phyloP scores from a whole-genome alignment of 2,113 vertebrate species.

The Uria lomvia region DNA sequence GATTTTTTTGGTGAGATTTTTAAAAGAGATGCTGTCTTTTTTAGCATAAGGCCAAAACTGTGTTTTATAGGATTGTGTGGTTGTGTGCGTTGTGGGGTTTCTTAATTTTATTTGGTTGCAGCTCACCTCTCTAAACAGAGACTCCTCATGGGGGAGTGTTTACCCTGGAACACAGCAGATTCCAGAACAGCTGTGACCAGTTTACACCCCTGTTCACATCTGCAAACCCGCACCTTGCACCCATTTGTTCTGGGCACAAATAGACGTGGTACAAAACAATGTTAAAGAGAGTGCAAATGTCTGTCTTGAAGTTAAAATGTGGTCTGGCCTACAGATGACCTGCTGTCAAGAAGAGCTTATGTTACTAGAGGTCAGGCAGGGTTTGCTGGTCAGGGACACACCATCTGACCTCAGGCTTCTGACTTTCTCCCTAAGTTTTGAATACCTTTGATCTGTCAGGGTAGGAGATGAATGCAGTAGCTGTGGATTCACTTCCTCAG shows the following conservation, averaged over 20 bases:
- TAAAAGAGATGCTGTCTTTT: neutral
- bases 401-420: neutral
- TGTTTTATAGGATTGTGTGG: neutral
- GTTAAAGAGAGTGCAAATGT: neutral
- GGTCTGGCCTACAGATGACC: neutral
- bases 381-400: neutral
- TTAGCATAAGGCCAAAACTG: neutral
- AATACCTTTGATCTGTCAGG: neutral
- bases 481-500: neutral
- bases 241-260: neutral
- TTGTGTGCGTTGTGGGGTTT: neutral
- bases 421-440: neutral
- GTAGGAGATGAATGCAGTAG: neutral
- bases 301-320: neutral
- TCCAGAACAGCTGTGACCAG: neutral
- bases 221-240: neutral
- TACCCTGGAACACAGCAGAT: accelerated
- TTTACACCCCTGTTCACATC: neutral
- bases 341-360: neutral
- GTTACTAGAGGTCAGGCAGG: neutral
- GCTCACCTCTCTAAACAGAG: neutral
- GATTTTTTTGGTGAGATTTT: neutral
- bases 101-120: neutral
- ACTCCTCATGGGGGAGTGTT: neutral
- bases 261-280: neutral